Evolutionary conservation across 2,113 vertebrate genomes (phyloP), one percentile per base, ranked within the genome.

Genomic region (Eudyptes chrysolophus): DNA sequence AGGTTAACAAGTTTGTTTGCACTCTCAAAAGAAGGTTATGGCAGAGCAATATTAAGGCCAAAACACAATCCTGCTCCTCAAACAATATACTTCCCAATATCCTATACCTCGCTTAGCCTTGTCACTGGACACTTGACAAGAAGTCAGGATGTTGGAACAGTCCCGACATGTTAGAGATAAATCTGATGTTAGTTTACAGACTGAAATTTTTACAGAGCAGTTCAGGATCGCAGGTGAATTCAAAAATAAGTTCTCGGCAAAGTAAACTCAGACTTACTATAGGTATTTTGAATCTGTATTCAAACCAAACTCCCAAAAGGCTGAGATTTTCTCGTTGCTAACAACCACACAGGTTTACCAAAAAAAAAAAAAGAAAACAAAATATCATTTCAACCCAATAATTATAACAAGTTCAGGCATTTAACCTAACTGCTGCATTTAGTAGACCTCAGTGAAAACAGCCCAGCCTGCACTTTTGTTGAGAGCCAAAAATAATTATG

Each of bases 361-460:
- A 2, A 16, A 46, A 32, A 51, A 17, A 49, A 49, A n/a, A 52
- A 14, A 10, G 5, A 17, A 18, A 22, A 26, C 27, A 25, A 14
- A 44, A 18, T 13, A 16, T 4, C 1, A 0, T n/a, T 83, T 30
- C 24, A 69, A 34, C 4, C 68, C 16, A 38, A 15, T 71, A 92
- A 84, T 81, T 80, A 18, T 10, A 49, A 34, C 16, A 69, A 48
- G 32, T 86, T 81, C 55, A 84, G 21, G 4, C 27, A 55, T 27
- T 68, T 82, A 48, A 84, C 57, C 76, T 88, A 51, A 13, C 27
- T 82, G 16, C 14, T 68, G 19, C 11, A 9, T 85, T 78, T 69
- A 91, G 9, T 16, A 95, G 32, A 94, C 24, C 29, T 92, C 38
- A 36, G 5, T 54, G 61, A 79, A 93, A 89, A 87, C 11, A 74